Evolutionary conservation across 2,797 vertebrate genomes (phyloP).

Genomic region (Mormyrops boulengeri): DNA sequence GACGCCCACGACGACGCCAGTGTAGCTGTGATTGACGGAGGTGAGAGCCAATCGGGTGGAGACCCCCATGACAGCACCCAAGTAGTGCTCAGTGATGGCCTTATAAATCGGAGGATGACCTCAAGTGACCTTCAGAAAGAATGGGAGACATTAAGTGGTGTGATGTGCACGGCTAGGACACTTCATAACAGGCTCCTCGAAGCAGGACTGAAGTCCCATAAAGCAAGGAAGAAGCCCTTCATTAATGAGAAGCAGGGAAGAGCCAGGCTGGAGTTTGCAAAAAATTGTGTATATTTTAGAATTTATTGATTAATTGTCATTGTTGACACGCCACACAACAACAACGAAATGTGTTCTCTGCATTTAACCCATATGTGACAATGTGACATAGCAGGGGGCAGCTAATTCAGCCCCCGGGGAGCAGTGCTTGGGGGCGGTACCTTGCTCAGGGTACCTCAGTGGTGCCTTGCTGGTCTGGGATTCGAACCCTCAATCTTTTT

Average conservation of each 20-base stretch:
- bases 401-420: too few relatives aligned
- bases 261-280: not conserved
- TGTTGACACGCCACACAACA: too few relatives aligned
- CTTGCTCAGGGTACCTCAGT: too few relatives aligned
- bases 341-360: too few relatives aligned
- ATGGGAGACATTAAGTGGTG: not conserved
- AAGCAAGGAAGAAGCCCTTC: not conserved
- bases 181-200: too few relatives aligned
- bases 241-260: not conserved
- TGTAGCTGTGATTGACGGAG: slow-evolving; percentile 90
- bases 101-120: not conserved
- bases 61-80: not conserved
- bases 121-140: not conserved
- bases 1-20: slow-evolving; percentile 59
- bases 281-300: not conserved
- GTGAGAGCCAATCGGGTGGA: slow-evolving; percentile 50
- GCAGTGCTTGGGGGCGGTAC: too few relatives aligned
- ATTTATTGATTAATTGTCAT: too few relatives aligned
- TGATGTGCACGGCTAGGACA: not conserved
- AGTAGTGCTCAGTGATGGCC: not conserved
- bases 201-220: too few relatives aligned
- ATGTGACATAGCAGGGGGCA: too few relatives aligned
- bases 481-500: too few relatives aligned
- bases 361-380: too few relatives aligned
- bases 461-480: too few relatives aligned